Percentiles rank a stretch among this genome's conserved stretches.
Conservation (phyloP, 1,140 invertebrate species). For the Papilio polytes region DNA sequence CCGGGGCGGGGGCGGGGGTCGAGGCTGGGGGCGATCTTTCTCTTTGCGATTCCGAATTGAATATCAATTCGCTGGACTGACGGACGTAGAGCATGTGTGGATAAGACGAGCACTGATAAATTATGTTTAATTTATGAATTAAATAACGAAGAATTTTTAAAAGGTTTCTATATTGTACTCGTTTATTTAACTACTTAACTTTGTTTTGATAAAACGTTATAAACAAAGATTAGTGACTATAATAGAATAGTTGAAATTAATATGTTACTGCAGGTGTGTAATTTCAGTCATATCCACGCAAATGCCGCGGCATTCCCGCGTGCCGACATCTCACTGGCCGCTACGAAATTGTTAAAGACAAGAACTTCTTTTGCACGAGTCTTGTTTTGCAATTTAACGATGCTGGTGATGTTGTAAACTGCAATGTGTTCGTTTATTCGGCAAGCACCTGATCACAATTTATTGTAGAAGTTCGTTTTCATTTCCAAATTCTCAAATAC, state of each 20-base stretch:
- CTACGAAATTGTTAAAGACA: conserved; percentile 61
- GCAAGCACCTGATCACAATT: too few relatives aligned
- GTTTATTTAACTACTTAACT: too few relatives aligned
- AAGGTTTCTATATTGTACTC: too few relatives aligned
- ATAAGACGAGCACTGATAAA: conserved; percentile 45
- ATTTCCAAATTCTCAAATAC: too few relatives aligned
- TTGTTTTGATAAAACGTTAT: too few relatives aligned
- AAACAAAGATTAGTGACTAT: too few relatives aligned
- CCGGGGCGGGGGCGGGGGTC: conserved; percentile 41
- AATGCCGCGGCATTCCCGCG: conserved; percentile 29
- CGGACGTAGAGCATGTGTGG: conserved; percentile 49
- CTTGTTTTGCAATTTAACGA: conserved; percentile 41
- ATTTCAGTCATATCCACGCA: conserved; percentile 49
- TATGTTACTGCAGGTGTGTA: not conserved
- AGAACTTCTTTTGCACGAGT: conserved; percentile 56
- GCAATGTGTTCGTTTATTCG: too few relatives aligned
- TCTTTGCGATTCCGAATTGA: conserved; percentile 76
- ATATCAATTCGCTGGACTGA: conserved; percentile 75
- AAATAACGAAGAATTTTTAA: too few relatives aligned
- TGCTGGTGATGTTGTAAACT: not conserved
- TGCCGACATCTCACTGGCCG: conserved; percentile 50
- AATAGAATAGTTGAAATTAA: too few relatives aligned
- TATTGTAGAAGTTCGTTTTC: not conserved
- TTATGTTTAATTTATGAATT: not conserved
- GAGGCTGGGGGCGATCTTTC: conserved; percentile 71